Conservation (phyloP, 1,140 invertebrate genomes). For the Drosophila elegans region DNA sequence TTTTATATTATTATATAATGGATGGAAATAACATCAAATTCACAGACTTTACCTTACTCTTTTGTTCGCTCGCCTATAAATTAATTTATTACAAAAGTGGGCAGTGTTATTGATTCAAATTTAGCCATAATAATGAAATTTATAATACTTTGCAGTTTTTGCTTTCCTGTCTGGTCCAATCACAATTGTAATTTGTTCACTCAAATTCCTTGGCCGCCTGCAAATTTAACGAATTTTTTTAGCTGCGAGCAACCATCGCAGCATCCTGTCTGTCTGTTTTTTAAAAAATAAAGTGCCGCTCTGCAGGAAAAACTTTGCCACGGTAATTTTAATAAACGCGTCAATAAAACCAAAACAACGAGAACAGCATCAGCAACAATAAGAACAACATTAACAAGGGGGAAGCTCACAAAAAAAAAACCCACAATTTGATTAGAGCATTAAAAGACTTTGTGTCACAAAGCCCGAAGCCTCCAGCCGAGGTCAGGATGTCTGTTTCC, state of each 20-base stretch:
- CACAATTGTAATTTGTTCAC: slow-evolving; percentile 30
- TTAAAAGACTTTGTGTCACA: slow-evolving; percentile 78
- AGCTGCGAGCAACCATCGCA: slow-evolving; percentile 22
- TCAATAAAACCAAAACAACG: slow-evolving; percentile 82
- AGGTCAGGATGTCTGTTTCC: slow-evolving; percentile 18
- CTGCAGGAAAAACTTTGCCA: slow-evolving; percentile 61
- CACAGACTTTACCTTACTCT: not conserved
- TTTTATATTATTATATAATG: no score
- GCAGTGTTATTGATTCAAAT: slow-evolving; percentile 5
- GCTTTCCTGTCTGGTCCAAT: slow-evolving; percentile 21
- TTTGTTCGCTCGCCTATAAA: not conserved
- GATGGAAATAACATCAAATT: no score
- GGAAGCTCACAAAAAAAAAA: slow-evolving; percentile 68
- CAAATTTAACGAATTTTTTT: slow-evolving; percentile 31
- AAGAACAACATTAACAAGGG: slow-evolving; percentile 49
- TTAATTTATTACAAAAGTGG: not conserved
- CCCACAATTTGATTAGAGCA: slow-evolving; percentile 83
- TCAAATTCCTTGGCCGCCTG: slow-evolving; percentile 7
- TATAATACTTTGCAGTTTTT: slow-evolving; percentile 14
- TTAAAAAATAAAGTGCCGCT: slow-evolving; percentile 63
- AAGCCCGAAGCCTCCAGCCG: slow-evolving; percentile 66
- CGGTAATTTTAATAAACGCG: slow-evolving; percentile 82
- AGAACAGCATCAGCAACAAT: slow-evolving; percentile 56
- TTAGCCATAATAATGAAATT: slow-evolving; percentile 27
- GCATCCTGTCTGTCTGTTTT: slow-evolving; percentile 32